Conservation (phyloP, 2,797 vertebrate species). For the Poeciliopsis paucimaculata region DNA sequence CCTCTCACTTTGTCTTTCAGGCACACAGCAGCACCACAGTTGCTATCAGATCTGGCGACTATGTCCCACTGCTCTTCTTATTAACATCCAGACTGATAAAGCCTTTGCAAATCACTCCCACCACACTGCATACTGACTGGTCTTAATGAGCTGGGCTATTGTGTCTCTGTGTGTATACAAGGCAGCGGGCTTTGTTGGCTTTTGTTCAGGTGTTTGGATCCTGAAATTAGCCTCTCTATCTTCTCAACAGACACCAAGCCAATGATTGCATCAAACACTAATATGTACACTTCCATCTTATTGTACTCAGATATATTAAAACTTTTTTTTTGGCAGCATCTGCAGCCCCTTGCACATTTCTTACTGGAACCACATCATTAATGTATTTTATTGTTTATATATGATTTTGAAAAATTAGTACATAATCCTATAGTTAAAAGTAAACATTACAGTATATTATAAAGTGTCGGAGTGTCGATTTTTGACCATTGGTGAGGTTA, state of each 20-base stretch:
- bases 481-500: neutral
- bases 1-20: slow-evolving; percentile 14
- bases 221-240: slow-evolving; percentile 31
- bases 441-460: neutral
- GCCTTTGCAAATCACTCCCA: slow-evolving; percentile 55
- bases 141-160: slow-evolving; percentile 52
- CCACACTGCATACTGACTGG: slow-evolving; percentile 44
- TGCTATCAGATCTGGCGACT: slow-evolving; percentile 56
- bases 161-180: slow-evolving; percentile 26
- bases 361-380: neutral
- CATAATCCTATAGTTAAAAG: neutral
- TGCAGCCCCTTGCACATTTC: neutral
- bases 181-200: slow-evolving; percentile 4
- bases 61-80: slow-evolving; percentile 58
- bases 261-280: slow-evolving; percentile 11
- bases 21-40: slow-evolving; percentile 17
- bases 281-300: neutral
- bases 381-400: neutral
- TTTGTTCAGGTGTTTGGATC: slow-evolving; percentile 29
- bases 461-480: neutral
- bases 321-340: neutral
- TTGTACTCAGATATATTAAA: slow-evolving; percentile 6
- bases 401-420: neutral
- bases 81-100: slow-evolving; percentile 68
- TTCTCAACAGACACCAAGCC: slow-evolving; percentile 13